A percentile compares a stretch with the other conserved stretches of the same genome.
Evolutionary conservation across 1,140 invertebrate genomes (phyloP).

Genomic region (Camponotus floridanus): DNA sequence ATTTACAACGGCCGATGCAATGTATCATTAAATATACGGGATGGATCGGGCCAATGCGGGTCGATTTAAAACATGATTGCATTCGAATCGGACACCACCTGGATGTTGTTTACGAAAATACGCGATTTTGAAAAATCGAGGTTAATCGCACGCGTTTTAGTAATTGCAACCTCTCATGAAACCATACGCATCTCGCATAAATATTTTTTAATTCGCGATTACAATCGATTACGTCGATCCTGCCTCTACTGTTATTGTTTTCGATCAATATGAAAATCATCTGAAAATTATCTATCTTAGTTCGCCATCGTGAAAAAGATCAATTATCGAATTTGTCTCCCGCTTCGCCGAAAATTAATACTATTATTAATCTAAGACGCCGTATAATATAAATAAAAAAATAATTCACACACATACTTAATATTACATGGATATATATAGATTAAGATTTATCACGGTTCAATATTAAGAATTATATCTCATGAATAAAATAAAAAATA

Average conservation of each 20-base stretch:
- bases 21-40: background rate
- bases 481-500: background rate
- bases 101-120: slow-evolving; percentile 21
- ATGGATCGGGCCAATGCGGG: background rate
- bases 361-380: background rate
- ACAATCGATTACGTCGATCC: background rate
- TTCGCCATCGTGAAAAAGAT: background rate
- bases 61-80: slow-evolving; percentile 49
- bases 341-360: background rate
- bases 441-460: background rate
- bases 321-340: slow-evolving; percentile 14
- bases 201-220: slow-evolving; percentile 38
- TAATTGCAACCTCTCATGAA: slow-evolving; percentile 31
- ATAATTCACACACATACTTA: background rate
- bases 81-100: slow-evolving; percentile 13
- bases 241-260: background rate
- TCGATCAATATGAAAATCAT: slow-evolving; percentile 46
- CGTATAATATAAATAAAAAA: background rate
- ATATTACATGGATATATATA: background rate
- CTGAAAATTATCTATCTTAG: background rate
- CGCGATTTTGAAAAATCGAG: slow-evolving; percentile 54
- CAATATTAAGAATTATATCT: background rate
- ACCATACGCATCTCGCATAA: background rate
- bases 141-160: slow-evolving; percentile 70
- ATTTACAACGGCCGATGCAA: slow-evolving; percentile 13